These are phyloP conservation scores for Phylloscopus collybita DNA, from an alignment of 2,797 vertebrate species.

Conservation along the genomic window DNA sequence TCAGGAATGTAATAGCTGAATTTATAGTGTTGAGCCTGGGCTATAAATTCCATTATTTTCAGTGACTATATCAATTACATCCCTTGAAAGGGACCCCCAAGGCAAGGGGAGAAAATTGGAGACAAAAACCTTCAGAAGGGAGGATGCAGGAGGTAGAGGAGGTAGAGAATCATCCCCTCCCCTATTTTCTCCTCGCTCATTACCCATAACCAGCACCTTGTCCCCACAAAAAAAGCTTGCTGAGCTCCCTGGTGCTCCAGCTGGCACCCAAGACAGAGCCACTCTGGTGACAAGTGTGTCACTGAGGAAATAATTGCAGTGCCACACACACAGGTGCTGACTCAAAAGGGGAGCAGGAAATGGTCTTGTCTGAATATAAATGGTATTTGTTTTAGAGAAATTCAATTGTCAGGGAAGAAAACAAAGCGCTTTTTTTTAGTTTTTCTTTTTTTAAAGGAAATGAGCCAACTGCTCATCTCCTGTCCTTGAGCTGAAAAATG, in stretches of 20 bases:
- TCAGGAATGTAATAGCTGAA: constrained; percentile 76
- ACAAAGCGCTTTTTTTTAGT: neutral
- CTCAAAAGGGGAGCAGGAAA: constrained; percentile 6
- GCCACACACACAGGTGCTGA: neutral
- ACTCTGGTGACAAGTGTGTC: neutral
- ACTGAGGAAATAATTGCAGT: neutral
- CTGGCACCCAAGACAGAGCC: neutral
- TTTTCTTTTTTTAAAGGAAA: neutral
- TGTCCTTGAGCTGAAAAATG: neutral
- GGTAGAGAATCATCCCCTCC: neutral
- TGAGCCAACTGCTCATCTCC: neutral
- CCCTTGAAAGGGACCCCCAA: constrained; percentile 64
- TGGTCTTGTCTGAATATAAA: neutral
- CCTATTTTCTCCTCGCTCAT: neutral
- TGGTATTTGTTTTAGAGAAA: neutral
- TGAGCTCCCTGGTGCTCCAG: neutral
- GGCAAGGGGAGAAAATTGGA: constrained; percentile 59
- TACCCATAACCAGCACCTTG: neutral
- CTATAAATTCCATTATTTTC: constrained; percentile 78
- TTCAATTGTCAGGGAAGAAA: neutral
- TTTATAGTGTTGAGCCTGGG: constrained; percentile 73
- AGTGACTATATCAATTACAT: constrained; percentile 74
- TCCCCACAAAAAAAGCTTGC: neutral
- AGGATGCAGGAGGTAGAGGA: neutral
- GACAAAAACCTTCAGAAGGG: constrained; percentile 52